Conservation (phyloP, 2,888 invertebrate genomes). For the Hydraecia micacea region DNA sequence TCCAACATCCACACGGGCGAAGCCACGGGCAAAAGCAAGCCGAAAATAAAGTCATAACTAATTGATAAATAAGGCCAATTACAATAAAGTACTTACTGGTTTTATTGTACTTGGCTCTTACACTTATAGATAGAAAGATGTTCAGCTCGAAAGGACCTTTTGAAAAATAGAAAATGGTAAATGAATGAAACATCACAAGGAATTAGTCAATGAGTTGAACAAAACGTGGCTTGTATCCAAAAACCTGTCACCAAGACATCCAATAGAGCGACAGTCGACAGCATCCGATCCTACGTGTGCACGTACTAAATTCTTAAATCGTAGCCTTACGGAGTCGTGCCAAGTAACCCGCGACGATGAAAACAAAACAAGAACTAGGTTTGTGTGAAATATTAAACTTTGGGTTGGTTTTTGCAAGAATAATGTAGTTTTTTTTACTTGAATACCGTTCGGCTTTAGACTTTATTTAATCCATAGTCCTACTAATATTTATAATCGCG, state of each 20-base stretch:
- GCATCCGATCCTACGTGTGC: conserved; percentile 50
- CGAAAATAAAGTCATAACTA: neutral
- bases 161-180: conserved; percentile 2
- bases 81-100: neutral
- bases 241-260: conserved; percentile 47
- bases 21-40: neutral
- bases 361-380: conserved; percentile 48
- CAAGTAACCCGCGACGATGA: conserved; percentile 49
- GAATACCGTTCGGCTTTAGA: neutral
- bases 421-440: neutral
- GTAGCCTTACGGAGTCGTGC: conserved; percentile 46
- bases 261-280: conserved; percentile 54
- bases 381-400: conserved; percentile 40
- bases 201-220: conserved; percentile 34
- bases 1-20: neutral
- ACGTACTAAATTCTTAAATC: conserved; percentile 58
- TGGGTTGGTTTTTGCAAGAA: neutral
- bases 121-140: neutral
- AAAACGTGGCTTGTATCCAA: conserved; percentile 57
- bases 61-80: neutral
- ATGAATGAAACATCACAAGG: conserved; percentile 15
- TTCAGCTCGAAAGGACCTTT: neutral
- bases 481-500: no score
- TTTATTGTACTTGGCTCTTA: neutral
- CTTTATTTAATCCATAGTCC: neutral